Evolutionary conservation across 2,888 invertebrate species (phyloP), one percentile per base, ranked within the genome.

Genomic region (Pheosia tremula): DNA sequence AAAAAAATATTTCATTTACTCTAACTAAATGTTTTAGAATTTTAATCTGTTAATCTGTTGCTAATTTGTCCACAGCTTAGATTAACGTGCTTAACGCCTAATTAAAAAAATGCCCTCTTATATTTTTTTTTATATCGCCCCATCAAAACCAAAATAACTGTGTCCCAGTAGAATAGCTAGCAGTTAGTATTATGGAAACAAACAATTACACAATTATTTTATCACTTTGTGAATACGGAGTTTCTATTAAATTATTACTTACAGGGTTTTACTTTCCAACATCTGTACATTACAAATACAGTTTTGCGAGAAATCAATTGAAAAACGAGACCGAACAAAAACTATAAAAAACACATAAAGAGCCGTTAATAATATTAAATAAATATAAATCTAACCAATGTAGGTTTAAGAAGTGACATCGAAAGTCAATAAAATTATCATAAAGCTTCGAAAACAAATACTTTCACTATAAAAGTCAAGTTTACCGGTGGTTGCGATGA

Each of bases 401-500:
- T 66, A 68, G 59, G 53, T 57, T 59, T 64, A 64, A 58, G 38
- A 37, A 56, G 50, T 56, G 54, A 24, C 49, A 70, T 63, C 56
- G 72, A 81, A 71, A 79, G 75, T 71, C 59, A 71, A 75, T 76
- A 74, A 73, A 77, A 80, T 78, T 78, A 74, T 60, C 74, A 77
- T 80, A 76, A 72, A 69, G 60, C 59, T 36, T 57, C 57, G 64
- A 64, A 67, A 65, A 68, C 54, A 59, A 56, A 68, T 67, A 79
- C 81, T 82, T 82, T 82, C 78, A 71, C 83, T 73, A 58, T 70
- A 72, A 55, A 57, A 53, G 65, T 67, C 66, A 73, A 77, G 68
- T 64, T 76, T 57, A 71, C 66, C 68, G 68, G 49, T 63, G 71
- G 68, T 47, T 7, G 45, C 5, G 45, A 53, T 36, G 10, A 56